Conservation (phyloP, 2,888 invertebrate genomes). For the Tetranychus piercei region DNA sequence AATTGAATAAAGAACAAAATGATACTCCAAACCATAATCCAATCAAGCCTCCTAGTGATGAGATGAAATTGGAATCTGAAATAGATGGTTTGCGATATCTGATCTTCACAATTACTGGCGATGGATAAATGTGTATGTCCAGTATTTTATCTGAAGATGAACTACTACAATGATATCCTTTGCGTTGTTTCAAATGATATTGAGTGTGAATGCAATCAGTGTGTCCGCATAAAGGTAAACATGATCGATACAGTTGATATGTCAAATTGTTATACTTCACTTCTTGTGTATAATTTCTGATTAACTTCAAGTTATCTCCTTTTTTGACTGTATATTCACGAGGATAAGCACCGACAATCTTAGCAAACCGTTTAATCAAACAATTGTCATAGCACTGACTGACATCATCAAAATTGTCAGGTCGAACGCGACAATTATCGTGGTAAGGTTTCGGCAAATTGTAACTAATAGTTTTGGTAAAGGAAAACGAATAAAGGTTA, state of each 20-base stretch:
- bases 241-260: background rate
- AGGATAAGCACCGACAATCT: background rate
- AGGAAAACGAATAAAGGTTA: too few relatives aligned
- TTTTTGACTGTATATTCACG: background rate
- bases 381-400: background rate
- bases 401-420: too few relatives aligned
- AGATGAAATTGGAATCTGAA: background rate
- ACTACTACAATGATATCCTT: background rate
- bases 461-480: too few relatives aligned
- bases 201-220: too few relatives aligned
- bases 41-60: background rate
- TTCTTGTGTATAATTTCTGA: background rate
- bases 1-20: background rate
- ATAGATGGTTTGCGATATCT: background rate
- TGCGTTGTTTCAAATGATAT: too few relatives aligned
- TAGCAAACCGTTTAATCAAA: background rate
- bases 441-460: too few relatives aligned
- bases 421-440: too few relatives aligned
- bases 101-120: background rate
- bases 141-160: background rate
- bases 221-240: too few relatives aligned
- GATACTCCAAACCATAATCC: background rate
- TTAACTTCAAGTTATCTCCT: background rate
- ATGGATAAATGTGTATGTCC: background rate
- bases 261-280: background rate